Conservation (phyloP, 2,888 invertebrate genomes). For the Phrixothrix hirtus region DNA sequence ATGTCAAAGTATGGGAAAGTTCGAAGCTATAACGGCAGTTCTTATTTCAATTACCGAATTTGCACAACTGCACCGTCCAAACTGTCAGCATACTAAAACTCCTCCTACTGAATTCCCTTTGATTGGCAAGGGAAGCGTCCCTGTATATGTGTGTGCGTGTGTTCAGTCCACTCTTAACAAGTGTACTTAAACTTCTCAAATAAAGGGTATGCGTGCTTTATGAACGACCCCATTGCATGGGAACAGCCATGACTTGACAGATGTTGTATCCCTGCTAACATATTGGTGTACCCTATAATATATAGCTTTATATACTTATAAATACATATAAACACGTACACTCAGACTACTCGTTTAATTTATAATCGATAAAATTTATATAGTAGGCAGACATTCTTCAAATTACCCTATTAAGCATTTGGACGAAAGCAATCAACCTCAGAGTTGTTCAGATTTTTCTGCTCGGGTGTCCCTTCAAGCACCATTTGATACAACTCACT, state of each 20-base stretch:
- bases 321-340: too few relatives aligned
- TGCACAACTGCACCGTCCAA: constrained; percentile 28
- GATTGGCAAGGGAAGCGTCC: constrained; percentile 39
- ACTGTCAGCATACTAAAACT: constrained; percentile 31
- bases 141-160: constrained; percentile 35
- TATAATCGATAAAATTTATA: too few relatives aligned
- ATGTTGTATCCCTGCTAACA: constrained; percentile 33
- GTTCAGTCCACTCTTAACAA: constrained; percentile 36
- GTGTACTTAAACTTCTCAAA: constrained; percentile 40
- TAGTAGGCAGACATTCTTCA: too few relatives aligned
- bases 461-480: too few relatives aligned
- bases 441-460: too few relatives aligned
- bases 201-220: constrained; percentile 41
- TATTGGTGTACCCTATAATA: constrained; percentile 17
- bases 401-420: too few relatives aligned
- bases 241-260: constrained; percentile 42
- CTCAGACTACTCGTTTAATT: too few relatives aligned
- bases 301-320: constrained; percentile 10
- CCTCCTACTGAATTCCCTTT: constrained; percentile 43
- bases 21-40: constrained; percentile 17
- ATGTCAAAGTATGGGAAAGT: constrained; percentile 26
- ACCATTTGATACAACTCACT: too few relatives aligned
- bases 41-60: constrained; percentile 31
- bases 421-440: too few relatives aligned
- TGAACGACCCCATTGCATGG: constrained; percentile 42